Percentiles rank a stretch among this genome's conserved stretches.
These are phyloP conservation scores for Mechanitis messenoides DNA, from an alignment of 2,888 invertebrate species.

Conservation along the genomic window DNA sequence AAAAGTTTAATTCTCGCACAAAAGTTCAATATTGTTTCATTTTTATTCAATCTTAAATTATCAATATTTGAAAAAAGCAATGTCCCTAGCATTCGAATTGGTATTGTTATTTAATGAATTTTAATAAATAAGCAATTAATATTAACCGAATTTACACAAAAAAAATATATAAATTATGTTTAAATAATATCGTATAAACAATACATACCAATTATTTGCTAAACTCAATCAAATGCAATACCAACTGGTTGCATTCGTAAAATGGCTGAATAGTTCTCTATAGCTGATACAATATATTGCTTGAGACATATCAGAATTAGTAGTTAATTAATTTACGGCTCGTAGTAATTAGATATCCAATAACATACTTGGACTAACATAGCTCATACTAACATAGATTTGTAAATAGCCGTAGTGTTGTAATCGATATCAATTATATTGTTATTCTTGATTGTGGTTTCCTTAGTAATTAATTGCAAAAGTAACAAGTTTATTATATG, in stretches of 20 bases:
- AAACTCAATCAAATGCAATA: slow-evolving; percentile 22
- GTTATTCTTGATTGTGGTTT: slow-evolving; percentile 18
- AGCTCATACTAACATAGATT: slow-evolving; percentile 39
- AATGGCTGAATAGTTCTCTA: slow-evolving; percentile 26
- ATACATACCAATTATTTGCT: neutral
- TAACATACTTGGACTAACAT: slow-evolving; percentile 47
- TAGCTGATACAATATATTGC: slow-evolving; percentile 19
- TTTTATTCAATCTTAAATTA: no score
- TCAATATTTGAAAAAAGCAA: no score
- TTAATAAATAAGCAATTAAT: no score
- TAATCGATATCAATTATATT: slow-evolving; percentile 26
- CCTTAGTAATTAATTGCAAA: slow-evolving; percentile 9
- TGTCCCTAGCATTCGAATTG: no score
- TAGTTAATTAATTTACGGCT: slow-evolving; percentile 67
- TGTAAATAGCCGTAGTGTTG: slow-evolving; percentile 38
- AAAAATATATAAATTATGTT: no score
- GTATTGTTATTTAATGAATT: no score
- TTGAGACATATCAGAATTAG: slow-evolving; percentile 49
- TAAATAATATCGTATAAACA: neutral
- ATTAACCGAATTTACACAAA: no score
- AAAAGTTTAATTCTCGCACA: no score
- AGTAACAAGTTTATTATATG: neutral
- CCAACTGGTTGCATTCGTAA: slow-evolving; percentile 29
- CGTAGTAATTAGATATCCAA: slow-evolving; percentile 56
- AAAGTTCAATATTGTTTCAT: no score